These are phyloP conservation scores for Netelia virgata DNA, from an alignment of 2,888 invertebrate species.

Conservation along the genomic window DNA sequence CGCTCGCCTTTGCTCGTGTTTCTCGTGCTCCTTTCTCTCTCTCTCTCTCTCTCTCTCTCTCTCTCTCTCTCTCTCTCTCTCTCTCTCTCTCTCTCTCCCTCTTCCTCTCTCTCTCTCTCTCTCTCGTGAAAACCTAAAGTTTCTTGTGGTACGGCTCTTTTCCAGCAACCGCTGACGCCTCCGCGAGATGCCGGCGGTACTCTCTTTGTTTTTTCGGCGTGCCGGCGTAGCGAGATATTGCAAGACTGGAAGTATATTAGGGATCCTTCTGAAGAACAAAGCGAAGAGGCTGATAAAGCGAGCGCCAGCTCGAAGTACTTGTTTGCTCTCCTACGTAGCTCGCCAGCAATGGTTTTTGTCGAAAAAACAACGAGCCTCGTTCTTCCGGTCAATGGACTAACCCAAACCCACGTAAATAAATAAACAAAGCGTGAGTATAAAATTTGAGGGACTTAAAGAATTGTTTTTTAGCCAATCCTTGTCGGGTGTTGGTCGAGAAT, in stretches of 20 bases:
- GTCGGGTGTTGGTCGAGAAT: background rate
- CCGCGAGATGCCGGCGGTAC: background rate
- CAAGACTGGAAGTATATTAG: background rate
- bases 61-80: background rate
- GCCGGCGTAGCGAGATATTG: background rate
- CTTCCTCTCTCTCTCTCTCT: background rate
- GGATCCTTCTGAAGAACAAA: background rate
- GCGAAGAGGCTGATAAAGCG: background rate
- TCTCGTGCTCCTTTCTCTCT: background rate
- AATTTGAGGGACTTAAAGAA: too few species aligned
- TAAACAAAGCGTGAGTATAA: too few species aligned
- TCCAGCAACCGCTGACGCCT: background rate
- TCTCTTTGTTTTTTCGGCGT: background rate
- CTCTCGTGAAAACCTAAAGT: background rate
- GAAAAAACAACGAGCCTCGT: background rate
- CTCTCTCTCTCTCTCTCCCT: background rate
- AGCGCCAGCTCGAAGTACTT: constrained; percentile 10
- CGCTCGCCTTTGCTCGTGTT: background rate
- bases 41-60: background rate
- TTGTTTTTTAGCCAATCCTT: background rate
- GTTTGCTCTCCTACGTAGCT: background rate
- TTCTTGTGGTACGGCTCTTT: constrained; percentile 12
- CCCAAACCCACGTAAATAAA: too few species aligned
- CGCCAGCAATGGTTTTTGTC: background rate
- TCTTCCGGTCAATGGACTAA: too few species aligned